Conservation (phyloP, 1,140 invertebrate species). For the Oppia nitens region DNA sequence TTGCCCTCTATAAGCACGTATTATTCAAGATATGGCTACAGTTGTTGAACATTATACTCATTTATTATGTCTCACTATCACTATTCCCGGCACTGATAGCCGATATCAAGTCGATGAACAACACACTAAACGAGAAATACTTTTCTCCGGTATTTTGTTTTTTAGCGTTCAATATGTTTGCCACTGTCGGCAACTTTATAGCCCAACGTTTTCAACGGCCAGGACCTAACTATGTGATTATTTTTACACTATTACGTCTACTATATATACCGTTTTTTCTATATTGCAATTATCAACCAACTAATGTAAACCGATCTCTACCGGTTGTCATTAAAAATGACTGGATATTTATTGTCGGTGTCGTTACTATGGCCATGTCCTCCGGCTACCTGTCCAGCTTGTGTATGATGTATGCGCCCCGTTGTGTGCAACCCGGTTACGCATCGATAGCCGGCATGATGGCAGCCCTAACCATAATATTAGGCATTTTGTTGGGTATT, state of each 20-base stretch:
- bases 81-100: conserved; percentile 79
- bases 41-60: conserved; percentile 75
- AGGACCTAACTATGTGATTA: conserved; percentile 50
- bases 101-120: conserved; percentile 32
- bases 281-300: conserved; percentile 60
- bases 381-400: conserved; percentile 83
- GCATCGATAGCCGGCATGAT: conserved; percentile 83
- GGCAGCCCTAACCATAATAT: conserved; percentile 72
- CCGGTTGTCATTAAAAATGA: conserved; percentile 64
- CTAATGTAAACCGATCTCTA: conserved; percentile 40
- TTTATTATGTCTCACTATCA: conserved; percentile 80
- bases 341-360: conserved; percentile 60
- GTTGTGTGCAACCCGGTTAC: conserved; percentile 61
- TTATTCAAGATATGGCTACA: conserved; percentile 45
- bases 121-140: conserved; percentile 30
- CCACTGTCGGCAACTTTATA: conserved; percentile 74
- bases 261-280: conserved; percentile 75
- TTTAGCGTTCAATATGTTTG: conserved; percentile 80
- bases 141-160: conserved; percentile 69
- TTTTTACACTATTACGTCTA: conserved; percentile 58
- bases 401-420: conserved; percentile 93
- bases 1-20: background rate
- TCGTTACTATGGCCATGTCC: conserved; percentile 55
- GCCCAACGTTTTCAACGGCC: conserved; percentile 64
- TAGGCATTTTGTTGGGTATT: conserved; percentile 71